Percentiles rank a stretch among this genome's conserved stretches.
These are phyloP conservation scores for Mergus octosetaceus DNA, from an alignment of 2,797 vertebrate species.

Conservation along the genomic window DNA sequence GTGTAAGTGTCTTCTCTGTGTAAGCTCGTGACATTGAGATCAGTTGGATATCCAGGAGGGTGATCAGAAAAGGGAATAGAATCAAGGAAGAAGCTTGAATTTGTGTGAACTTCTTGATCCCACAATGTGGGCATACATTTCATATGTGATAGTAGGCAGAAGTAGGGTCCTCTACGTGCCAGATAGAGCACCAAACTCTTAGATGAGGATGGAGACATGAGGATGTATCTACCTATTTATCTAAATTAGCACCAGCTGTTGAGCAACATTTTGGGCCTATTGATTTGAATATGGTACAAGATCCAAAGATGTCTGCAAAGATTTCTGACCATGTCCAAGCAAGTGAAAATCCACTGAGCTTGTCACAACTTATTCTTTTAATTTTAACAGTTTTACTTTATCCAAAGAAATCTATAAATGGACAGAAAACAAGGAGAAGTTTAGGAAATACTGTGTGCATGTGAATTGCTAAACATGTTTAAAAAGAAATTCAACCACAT, in stretches of 20 bases:
- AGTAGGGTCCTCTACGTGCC: neutral
- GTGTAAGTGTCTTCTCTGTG: neutral
- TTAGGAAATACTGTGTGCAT: neutral
- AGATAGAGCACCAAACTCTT: neutral
- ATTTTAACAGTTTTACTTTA: neutral
- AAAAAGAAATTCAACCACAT: neutral
- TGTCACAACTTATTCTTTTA: neutral
- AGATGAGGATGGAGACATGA: neutral
- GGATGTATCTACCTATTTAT: neutral
- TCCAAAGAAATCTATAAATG: neutral
- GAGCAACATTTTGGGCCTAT: neutral
- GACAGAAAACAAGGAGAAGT: neutral
- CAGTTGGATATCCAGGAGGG: neutral
- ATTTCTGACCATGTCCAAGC: neutral
- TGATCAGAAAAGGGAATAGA: neutral
- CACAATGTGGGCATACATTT: neutral
- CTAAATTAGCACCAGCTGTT: neutral
- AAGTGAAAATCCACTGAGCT: neutral
- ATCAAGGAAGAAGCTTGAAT: neutral
- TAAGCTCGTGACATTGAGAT: neutral
- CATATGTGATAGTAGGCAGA: neutral
- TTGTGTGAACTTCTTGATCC: neutral
- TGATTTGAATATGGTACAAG: neutral
- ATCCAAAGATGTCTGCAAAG: neutral
- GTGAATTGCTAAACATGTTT: neutral